Conservation (phyloP, 23 tunicate genomes). For the Ascidia mentula region DNA sequence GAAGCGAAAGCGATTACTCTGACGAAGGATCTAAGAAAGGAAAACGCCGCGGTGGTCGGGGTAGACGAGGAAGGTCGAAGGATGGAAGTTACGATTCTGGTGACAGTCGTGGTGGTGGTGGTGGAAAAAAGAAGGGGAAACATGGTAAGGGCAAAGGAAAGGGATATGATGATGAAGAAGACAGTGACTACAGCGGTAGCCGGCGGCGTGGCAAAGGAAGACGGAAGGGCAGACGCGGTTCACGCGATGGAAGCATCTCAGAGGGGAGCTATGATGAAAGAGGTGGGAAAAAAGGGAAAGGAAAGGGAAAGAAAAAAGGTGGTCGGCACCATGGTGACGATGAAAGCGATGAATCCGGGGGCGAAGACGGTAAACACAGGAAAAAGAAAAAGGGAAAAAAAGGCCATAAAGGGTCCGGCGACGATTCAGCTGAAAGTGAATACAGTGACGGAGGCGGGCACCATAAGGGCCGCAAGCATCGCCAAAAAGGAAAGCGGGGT, state of each 20-base stretch:
- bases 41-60: slow-evolving; percentile 40
- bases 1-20: slow-evolving; percentile 30
- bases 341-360: slow-evolving; percentile 17
- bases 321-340: slow-evolving; percentile 15
- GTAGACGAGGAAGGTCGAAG: slow-evolving; percentile 17
- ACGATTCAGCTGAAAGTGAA: slow-evolving; percentile 34
- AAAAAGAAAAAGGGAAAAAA: slow-evolving; percentile 17
- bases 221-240: slow-evolving; percentile 18
- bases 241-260: slow-evolving; percentile 20
- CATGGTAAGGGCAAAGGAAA: slow-evolving; percentile 20
- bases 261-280: slow-evolving; percentile 16
- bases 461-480: slow-evolving; percentile 19
- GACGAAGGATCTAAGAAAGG: slow-evolving; percentile 25
- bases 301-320: slow-evolving; percentile 10
- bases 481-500: slow-evolving; percentile 14
- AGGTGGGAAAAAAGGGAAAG: slow-evolving; percentile 16
- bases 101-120: slow-evolving; percentile 35
- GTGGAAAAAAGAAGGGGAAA: slow-evolving; percentile 29
- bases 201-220: slow-evolving; percentile 35
- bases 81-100: slow-evolving; percentile 42
- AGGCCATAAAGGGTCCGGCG: slow-evolving; percentile 38
- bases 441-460: slow-evolving; percentile 34
- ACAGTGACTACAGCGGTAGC: slow-evolving; percentile 29
- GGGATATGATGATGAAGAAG: slow-evolving; percentile 26
- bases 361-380: slow-evolving; percentile 12